Base-by-base conservation (phyloP, 2,113 vertebrate species). In the Gallinago jamesoni region DNA sequence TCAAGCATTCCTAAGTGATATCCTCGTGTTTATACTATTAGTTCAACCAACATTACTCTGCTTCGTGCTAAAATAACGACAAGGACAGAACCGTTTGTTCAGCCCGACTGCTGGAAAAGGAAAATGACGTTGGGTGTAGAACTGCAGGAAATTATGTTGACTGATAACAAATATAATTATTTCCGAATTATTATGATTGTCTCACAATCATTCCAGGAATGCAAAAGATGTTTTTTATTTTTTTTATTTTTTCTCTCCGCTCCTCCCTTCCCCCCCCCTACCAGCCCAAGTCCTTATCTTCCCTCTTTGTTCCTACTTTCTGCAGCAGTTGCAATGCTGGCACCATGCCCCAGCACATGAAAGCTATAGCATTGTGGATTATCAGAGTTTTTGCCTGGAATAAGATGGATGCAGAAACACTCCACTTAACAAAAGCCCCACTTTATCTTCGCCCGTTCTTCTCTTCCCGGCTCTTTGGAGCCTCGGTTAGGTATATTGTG, bases 141-240 rank as follows among this genome's bases (percentile, higher is more conserved):
- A 95, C 64, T 78, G 90, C 93, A 92, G 97, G 89, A 97, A 97
- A 97, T 97, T 96, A 94, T 97, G 95, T 96, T 97, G 97, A 97
- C 89, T 94, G 97, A 97, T 96, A 97, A 97, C 95, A 97, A 97
- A 97, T 93, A 96, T 96, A 97, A 97, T 97, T 97, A 97, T 95
- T 96, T 96, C 96, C 0, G 4, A 97, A 97, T 97, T 97, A 96
- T 97, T 94, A 95, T 94, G 94, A 97, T 95, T 89, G 76, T 96
- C 91, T 83, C 94, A 84, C 87, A 95, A 87, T 85, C 93, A 94
- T 93, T 96, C 82, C 63, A 90, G 92, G 95, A 96, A 97, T 94
- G 96, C 89, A 95, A 93, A 97, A 95, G 69, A 94, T 88, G 53
- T 72, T 91, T 69, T 53, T 28, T 47, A 47, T 17, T 7, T 89